Base-by-base conservation (phyloP, 2,888 invertebrate genomes). In the Formica aserva region DNA sequence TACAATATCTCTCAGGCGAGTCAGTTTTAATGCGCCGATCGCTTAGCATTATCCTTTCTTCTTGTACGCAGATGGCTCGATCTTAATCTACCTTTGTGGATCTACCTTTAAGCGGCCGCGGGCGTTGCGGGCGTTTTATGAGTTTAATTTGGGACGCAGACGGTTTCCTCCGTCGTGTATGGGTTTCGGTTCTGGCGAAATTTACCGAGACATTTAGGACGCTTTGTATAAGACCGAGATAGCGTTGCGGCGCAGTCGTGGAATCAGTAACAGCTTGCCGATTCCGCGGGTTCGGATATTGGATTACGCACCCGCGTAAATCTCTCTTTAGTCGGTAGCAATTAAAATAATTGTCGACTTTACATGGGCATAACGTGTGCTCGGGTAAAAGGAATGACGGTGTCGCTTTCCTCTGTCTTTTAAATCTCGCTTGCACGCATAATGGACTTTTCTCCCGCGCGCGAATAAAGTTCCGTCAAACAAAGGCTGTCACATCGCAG, bases 131-230 rank as follows among this genome's bases (percentile, higher is more conserved):
- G 86, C 91, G 85, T 93, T 94, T 94, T 94, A 94, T 92, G 93
- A 93, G 91, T 93, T 93, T 93, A 93, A 94, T 94, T 94, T 93
- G 90, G 91, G 92, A 88, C 86, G 84, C 90, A 84, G 87, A 80
- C 85, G 84, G 82, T 57, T 66, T 55, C 84, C 85, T 83, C 72
- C 82, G 74, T 80, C 62, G 69, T 52, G 52, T 35, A 32, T 55
- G 77, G 78, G 89, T 92, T 92, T 91, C 86, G 89, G 90, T 91
- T 91, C 85, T 85, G 84, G 78, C 85, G 88, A 90, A 93, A 93
- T 92, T 92, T 86, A 89, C 26, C 86, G 88, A 83, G 87, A 91
- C 87, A 82, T 85, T 91, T 86, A 86, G 86, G 80, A 63, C 26
- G 15, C 85, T 89, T 87, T 85, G 87, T 78, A 65, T 35, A 15